phyloP scores from a whole-genome alignment of 2,113 vertebrate genomes.

The Gnathonemus echidnorhynchus region DNA sequence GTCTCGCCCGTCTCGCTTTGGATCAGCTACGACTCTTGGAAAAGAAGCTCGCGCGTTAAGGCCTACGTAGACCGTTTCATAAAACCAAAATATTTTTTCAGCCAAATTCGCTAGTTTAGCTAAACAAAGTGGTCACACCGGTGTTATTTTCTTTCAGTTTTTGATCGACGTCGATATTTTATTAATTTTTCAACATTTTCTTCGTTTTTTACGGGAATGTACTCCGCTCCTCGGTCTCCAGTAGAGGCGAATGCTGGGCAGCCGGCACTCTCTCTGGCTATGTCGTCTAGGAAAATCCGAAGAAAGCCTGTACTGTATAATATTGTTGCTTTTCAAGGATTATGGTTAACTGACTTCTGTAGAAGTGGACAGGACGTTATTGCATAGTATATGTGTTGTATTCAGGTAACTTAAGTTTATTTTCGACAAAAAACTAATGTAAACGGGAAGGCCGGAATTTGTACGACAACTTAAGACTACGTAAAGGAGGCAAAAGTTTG shows the following conservation, averaged over 20 bases:
- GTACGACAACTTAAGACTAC: background rate
- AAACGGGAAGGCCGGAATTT: background rate
- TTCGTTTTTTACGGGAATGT: constrained; percentile 52
- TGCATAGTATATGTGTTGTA: background rate
- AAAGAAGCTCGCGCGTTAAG: constrained; percentile 64
- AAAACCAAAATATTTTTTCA: constrained; percentile 31
- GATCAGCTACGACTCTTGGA: constrained; percentile 65
- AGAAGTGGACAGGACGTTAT: background rate
- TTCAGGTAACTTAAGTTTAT: background rate
- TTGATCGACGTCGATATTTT: background rate
- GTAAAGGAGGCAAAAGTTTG: background rate
- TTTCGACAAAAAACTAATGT: background rate
- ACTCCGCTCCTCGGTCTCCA: constrained; percentile 54
- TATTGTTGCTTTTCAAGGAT: background rate
- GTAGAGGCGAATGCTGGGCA: constrained; percentile 31
- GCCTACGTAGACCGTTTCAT: constrained; percentile 45
- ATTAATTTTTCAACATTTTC: constrained; percentile 18
- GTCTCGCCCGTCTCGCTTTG: constrained; percentile 62
- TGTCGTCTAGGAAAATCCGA: constrained; percentile 48
- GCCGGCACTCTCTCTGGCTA: constrained; percentile 32
- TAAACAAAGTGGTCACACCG: constrained; percentile 10
- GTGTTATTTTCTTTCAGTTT: constrained; percentile 12
- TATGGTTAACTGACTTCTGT: background rate
- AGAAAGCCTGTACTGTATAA: constrained; percentile 48
- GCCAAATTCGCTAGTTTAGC: constrained; percentile 28